These are phyloP conservation scores for Patella vulgata DNA, from an alignment of 1,140 invertebrate species.

Conservation along the genomic window DNA sequence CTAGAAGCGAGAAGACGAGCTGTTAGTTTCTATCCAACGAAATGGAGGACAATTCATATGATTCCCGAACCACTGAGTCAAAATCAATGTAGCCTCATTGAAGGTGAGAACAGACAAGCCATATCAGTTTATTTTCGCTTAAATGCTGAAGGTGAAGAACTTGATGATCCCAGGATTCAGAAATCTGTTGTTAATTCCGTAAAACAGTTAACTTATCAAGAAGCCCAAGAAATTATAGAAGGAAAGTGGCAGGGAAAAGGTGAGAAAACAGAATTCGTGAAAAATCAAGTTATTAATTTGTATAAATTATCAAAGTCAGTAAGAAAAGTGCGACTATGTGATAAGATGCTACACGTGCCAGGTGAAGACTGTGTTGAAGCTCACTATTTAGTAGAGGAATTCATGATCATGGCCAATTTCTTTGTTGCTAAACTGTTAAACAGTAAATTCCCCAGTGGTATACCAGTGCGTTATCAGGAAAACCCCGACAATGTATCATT, in stretches of 20 bases:
- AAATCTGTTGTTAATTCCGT: constrained; percentile 16
- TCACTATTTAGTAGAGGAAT: constrained; percentile 44
- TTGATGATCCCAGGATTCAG: constrained; percentile 5
- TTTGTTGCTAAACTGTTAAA: constrained; percentile 31
- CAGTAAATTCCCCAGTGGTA: not conserved
- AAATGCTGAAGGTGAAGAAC: constrained; percentile 17
- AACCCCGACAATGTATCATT: constrained; percentile 28
- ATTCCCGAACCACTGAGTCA: constrained; percentile 62
- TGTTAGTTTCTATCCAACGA: constrained; percentile 56
- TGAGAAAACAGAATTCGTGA: not conserved
- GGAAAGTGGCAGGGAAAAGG: not conserved
- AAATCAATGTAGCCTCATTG: constrained; percentile 64
- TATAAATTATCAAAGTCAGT: constrained; percentile 13
- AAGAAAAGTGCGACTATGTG: constrained; percentile 11
- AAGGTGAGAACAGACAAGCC: constrained; percentile 47
- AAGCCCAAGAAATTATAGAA: constrained; percentile 23
- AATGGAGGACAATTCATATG: constrained; percentile 60
- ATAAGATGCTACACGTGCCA: constrained; percentile 15
- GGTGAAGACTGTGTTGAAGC: constrained; percentile 18
- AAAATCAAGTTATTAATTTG: constrained; percentile 7
- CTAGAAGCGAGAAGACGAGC: constrained; percentile 54
- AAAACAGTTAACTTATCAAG: constrained; percentile 25
- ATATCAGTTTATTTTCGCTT: constrained; percentile 49
- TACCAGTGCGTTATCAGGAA: constrained; percentile 19
- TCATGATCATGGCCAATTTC: constrained; percentile 47